Evolutionary conservation across 2,113 vertebrate species (phyloP).

Genomic region (Ia io): DNA sequence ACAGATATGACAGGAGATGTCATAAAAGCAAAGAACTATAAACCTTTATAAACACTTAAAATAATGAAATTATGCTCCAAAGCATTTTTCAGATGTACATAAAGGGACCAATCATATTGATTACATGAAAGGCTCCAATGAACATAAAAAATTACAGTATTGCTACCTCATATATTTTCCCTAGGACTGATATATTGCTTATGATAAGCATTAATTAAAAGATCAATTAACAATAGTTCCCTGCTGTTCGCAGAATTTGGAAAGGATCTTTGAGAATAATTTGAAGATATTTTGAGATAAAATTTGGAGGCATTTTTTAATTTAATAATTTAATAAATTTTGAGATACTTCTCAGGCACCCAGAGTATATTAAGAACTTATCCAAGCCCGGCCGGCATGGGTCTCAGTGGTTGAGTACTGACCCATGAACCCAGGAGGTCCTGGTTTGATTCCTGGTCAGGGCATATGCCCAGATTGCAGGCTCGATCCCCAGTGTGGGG

Average conservation of each 20-base stretch:
- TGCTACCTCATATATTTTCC: background rate
- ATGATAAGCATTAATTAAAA: conserved; percentile 42
- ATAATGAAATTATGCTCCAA: conserved; percentile 17
- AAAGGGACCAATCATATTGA: background rate
- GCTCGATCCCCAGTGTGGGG: too few relatives aligned
- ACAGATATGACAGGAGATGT: background rate
- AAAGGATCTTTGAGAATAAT: conserved; percentile 19
- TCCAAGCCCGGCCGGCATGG: background rate
- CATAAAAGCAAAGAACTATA: conserved; percentile 11
- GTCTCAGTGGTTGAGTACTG: too few relatives aligned
- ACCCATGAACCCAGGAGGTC: too few relatives aligned
- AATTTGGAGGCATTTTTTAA: background rate
- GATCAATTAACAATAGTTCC: conserved; percentile 21
- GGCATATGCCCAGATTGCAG: too few relatives aligned
- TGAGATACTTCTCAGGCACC: background rate
- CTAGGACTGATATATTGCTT: background rate
- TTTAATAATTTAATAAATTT: conserved; percentile 14
- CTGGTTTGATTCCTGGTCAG: too few relatives aligned
- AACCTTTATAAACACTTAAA: conserved; percentile 26
- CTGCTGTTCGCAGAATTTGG: background rate
- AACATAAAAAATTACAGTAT: conserved; percentile 20
- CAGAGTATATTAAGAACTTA: background rate
- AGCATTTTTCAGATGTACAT: background rate
- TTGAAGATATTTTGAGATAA: background rate
- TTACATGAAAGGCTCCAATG: background rate